phyloP scores from a whole-genome alignment of 2,113 vertebrate species.

The Pithys albifrons region DNA sequence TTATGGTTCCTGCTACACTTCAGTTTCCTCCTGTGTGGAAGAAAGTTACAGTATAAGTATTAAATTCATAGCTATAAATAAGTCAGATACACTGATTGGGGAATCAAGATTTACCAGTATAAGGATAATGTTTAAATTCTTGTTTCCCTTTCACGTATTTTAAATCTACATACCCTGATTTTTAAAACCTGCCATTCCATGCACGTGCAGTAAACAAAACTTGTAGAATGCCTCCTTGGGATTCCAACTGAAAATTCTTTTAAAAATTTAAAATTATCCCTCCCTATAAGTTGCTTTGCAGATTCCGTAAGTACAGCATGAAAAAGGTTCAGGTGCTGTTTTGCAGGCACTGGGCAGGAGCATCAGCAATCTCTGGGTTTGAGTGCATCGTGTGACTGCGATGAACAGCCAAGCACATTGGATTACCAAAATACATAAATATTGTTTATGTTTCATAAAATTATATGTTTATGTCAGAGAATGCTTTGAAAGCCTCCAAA shows the following conservation, averaged over 20 bases:
- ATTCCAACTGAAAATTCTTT: background rate
- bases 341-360: background rate
- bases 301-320: background rate
- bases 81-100: background rate
- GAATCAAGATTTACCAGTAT: background rate
- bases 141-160: background rate
- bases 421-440: background rate
- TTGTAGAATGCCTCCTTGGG: background rate
- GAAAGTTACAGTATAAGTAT: background rate
- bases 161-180: background rate
- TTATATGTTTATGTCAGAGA: background rate
- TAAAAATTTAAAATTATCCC: background rate
- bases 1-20: background rate
- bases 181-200: background rate
- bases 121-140: background rate
- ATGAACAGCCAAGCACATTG: background rate
- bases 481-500: slow-evolving; percentile 35
- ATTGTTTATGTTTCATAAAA: background rate
- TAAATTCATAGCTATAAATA: background rate
- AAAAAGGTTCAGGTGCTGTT: background rate
- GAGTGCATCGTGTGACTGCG: background rate
- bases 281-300: background rate
- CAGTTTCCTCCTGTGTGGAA: background rate
- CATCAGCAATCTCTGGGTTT: background rate
- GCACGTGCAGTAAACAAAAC: background rate